Conservation (phyloP, 2,797 vertebrate genomes). For the Gymnodraco acuticeps region DNA sequence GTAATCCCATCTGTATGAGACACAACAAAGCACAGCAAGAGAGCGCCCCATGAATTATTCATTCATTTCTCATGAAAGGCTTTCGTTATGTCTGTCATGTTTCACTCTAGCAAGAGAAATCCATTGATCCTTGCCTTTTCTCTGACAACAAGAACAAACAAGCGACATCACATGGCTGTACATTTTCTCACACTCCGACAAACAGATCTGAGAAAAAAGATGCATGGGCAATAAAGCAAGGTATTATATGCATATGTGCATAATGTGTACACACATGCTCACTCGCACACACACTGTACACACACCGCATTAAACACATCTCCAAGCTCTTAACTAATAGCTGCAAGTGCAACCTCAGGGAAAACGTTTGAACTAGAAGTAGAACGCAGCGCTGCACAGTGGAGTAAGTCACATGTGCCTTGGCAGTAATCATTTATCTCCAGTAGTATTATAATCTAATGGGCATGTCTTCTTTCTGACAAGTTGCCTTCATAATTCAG, state of each 20-base stretch:
- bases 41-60: slow-evolving; percentile 87
- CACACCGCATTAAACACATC: slow-evolving; percentile 64
- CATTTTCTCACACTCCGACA: slow-evolving; percentile 74
- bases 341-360: slow-evolving; percentile 74
- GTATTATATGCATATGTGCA: slow-evolving; percentile 69
- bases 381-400: slow-evolving; percentile 55
- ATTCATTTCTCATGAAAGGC: slow-evolving; percentile 88
- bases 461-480: slow-evolving; percentile 77
- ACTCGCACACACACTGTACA: slow-evolving; percentile 42
- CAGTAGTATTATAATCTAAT: slow-evolving; percentile 74
- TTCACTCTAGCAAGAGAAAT: slow-evolving; percentile 85
- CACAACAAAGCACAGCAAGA: slow-evolving; percentile 88
- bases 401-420: slow-evolving; percentile 71
- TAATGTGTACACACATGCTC: slow-evolving; percentile 60
- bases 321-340: slow-evolving; percentile 73
- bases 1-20: slow-evolving; percentile 90
- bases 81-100: slow-evolving; percentile 89
- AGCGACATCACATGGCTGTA: slow-evolving; percentile 79
- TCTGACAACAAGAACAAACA: slow-evolving; percentile 82
- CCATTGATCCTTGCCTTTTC: slow-evolving; percentile 87
- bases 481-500: slow-evolving; percentile 82
- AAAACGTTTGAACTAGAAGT: slow-evolving; percentile 70
- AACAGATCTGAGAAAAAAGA: slow-evolving; percentile 66
- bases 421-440: slow-evolving; percentile 81
- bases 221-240: slow-evolving; percentile 50